These are phyloP conservation scores for Cephalopterus ornatus DNA, from an alignment of 2,113 vertebrate genomes.

Conservation along the genomic window DNA sequence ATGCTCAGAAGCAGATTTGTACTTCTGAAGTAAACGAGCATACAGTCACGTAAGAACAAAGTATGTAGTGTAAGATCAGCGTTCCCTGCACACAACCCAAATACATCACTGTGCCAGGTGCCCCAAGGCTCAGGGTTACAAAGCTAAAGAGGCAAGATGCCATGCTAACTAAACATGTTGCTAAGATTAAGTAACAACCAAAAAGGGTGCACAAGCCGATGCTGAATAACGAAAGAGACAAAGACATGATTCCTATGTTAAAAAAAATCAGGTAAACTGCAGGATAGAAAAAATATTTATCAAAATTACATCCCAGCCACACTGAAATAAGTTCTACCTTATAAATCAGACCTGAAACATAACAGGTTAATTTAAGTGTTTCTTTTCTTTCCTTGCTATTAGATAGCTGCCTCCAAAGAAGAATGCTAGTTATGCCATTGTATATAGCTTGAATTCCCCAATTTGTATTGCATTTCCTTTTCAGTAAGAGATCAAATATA, in stretches of 20 bases:
- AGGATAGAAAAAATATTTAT: not conserved
- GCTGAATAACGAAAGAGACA: not conserved
- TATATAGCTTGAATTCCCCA: conserved; percentile 50
- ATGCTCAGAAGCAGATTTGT: not conserved
- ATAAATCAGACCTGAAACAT: not conserved
- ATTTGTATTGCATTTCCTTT: conserved; percentile 60
- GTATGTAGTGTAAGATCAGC: not conserved
- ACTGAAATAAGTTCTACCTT: not conserved
- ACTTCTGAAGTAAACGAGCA: not conserved
- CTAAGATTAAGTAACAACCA: not conserved
- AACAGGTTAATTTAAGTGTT: conserved; percentile 31
- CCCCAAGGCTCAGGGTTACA: not conserved
- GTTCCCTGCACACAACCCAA: fast-evolving
- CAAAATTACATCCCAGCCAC: not conserved
- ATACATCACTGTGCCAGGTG: not conserved
- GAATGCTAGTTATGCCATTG: conserved; percentile 58
- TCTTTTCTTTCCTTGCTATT: conserved; percentile 23
- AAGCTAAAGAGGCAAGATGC: not conserved
- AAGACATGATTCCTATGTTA: not conserved
- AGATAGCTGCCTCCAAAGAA: conserved; percentile 29
- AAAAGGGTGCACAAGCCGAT: not conserved
- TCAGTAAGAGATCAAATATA: conserved; percentile 59
- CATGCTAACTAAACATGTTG: not conserved
- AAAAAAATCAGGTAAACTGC: not conserved
- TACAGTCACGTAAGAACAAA: not conserved